phyloP scores from a whole-genome alignment of 2,888 invertebrate species.

The Penaeus monodon region DNA sequence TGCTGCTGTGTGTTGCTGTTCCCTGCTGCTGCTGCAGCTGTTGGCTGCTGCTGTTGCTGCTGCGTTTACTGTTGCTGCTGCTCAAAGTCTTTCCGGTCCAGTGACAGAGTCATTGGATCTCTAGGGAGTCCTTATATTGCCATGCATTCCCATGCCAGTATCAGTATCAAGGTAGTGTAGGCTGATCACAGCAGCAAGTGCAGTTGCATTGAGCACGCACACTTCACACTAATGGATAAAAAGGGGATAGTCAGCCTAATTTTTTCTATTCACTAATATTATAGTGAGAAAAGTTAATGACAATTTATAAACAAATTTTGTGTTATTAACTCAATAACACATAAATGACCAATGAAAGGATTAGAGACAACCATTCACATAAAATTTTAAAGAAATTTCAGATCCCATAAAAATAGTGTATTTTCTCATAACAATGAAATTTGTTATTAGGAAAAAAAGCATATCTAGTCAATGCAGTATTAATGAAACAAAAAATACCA shows the following conservation, averaged over 20 bases:
- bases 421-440: no score
- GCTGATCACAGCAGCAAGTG: constrained; percentile 85
- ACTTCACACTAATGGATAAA: constrained; percentile 82
- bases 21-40: no score
- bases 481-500: background rate
- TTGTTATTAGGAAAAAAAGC: no score
- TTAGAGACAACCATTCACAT: no score
- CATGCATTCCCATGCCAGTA: constrained; percentile 24
- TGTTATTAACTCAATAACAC: no score
- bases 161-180: constrained; percentile 66
- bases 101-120: constrained; percentile 73
- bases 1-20: no score
- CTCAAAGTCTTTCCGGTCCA: constrained; percentile 73
- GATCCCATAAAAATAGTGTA: no score
- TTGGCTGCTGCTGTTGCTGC: background rate
- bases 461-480: no score
- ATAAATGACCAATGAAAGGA: no score
- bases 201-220: constrained; percentile 91
- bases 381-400: no score
- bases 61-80: constrained; percentile 69
- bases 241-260: background rate
- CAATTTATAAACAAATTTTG: no score
- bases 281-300: no score
- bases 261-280: background rate
- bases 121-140: constrained; percentile 63